phyloP scores from a whole-genome alignment of 2,888 invertebrate species.

The Sarcophaga carnaria region DNA sequence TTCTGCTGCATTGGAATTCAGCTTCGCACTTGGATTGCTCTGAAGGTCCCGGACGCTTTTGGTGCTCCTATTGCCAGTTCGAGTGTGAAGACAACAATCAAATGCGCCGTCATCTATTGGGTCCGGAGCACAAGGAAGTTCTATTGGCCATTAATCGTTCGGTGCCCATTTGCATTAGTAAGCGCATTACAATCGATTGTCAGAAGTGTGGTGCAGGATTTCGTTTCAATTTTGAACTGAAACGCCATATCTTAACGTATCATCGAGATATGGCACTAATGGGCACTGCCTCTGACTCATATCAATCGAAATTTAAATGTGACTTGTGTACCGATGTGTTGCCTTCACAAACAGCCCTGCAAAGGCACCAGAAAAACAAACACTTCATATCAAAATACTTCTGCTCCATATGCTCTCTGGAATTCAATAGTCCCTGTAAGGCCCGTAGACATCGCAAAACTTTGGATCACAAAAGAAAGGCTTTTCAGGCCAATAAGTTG shows the following conservation, averaged over 20 bases:
- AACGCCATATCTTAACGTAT: slow-evolving; percentile 82
- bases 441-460: slow-evolving; percentile 87
- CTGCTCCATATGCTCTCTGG: slow-evolving; percentile 87
- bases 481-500: background rate
- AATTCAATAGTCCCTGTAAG: slow-evolving; percentile 85
- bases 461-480: slow-evolving; percentile 82
- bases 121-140: slow-evolving; percentile 87
- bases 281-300: slow-evolving; percentile 85
- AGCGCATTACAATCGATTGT: slow-evolving; percentile 86
- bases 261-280: slow-evolving; percentile 83
- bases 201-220: slow-evolving; percentile 87
- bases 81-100: slow-evolving; percentile 85
- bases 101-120: slow-evolving; percentile 87
- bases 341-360: slow-evolving; percentile 85
- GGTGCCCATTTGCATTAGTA: slow-evolving; percentile 89
- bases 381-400: slow-evolving; percentile 85
- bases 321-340: slow-evolving; percentile 84
- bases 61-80: slow-evolving; percentile 89
- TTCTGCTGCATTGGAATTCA: slow-evolving; percentile 89
- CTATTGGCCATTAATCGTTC: slow-evolving; percentile 90
- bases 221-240: slow-evolving; percentile 89
- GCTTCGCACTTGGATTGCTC: slow-evolving; percentile 83
- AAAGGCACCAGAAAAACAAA: slow-evolving; percentile 85
- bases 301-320: slow-evolving; percentile 86
- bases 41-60: slow-evolving; percentile 85